Evolutionary conservation across 2,888 invertebrate genomes (phyloP).

Genomic region (Drosophila gaucha): DNA sequence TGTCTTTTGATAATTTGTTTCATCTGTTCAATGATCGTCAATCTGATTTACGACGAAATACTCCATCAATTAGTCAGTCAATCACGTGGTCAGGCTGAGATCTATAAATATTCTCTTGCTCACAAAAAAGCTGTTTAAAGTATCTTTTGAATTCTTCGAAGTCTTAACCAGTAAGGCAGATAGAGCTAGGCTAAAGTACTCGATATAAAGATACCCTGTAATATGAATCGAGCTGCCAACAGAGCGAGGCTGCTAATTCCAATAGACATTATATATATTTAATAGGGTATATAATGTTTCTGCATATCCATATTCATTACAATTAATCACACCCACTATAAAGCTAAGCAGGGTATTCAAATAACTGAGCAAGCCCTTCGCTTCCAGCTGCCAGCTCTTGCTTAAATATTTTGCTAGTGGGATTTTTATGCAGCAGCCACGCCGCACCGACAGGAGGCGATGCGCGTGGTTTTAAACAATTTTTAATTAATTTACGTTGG

Average conservation of each 20-base stretch:
- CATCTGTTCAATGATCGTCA: too few relatives aligned
- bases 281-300: too few relatives aligned
- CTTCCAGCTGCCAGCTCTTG: background rate
- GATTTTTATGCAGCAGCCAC: slow-evolving; percentile 7
- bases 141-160: too few relatives aligned
- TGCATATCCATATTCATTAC: background rate
- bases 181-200: background rate
- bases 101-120: too few relatives aligned
- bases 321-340: background rate
- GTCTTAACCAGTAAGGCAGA: background rate
- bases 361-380: background rate
- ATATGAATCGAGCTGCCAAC: background rate
- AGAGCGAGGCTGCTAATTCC: too few relatives aligned
- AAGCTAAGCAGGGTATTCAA: background rate
- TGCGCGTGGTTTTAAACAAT: slow-evolving; percentile 52
- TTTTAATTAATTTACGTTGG: slow-evolving; percentile 73
- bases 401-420: slow-evolving; percentile 41
- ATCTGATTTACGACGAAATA: too few relatives aligned
- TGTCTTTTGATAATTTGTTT: too few relatives aligned
- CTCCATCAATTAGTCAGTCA: too few relatives aligned
- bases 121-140: too few relatives aligned
- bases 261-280: too few relatives aligned
- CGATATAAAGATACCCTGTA: background rate
- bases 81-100: too few relatives aligned
- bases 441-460: background rate